Conservation (phyloP, 2,797 vertebrate species). For the Salmo trutta region DNA sequence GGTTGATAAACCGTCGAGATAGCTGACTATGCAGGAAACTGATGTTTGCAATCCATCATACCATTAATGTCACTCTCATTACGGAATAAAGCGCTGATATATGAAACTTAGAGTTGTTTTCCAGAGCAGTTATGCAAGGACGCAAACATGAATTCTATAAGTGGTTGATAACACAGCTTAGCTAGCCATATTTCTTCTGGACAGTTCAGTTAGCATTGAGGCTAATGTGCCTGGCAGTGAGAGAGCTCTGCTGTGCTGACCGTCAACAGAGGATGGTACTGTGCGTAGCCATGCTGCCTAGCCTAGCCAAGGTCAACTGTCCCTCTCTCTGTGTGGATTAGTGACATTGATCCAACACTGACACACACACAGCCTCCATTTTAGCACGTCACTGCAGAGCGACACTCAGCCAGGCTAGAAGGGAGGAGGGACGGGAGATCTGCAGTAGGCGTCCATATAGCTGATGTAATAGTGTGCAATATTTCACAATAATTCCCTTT, state of each 20-base stretch:
- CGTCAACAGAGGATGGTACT: conserved; percentile 5
- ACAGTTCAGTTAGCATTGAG: background rate
- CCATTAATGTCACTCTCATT: background rate
- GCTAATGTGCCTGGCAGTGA: conserved; percentile 7
- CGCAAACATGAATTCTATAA: background rate
- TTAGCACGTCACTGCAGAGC: conserved; percentile 46
- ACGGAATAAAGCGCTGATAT: background rate
- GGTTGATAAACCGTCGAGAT: background rate
- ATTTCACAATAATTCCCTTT: background rate
- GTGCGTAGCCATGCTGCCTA: conserved; percentile 9
- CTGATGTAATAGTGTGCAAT: conserved; percentile 17
- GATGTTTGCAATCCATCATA: conserved; percentile 31
- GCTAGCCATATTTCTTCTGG: conserved; percentile 5
- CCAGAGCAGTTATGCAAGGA: conserved; percentile 21
- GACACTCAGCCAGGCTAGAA: conserved; percentile 8
- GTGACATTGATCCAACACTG: conserved; percentile 41
- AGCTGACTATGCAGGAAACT: conserved; percentile 28
- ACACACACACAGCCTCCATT: conserved; percentile 31
- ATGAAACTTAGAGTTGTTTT: conserved; percentile 17
- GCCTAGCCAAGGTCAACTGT: conserved; percentile 45
- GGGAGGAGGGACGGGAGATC: background rate
- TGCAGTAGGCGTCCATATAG: background rate
- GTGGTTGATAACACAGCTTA: background rate
- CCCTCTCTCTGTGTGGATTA: conserved; percentile 43
- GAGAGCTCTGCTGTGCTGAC: conserved; percentile 4